Evolutionary conservation across 2,888 invertebrate genomes (phyloP).

Genomic region (Agrenia bidenticulata): DNA sequence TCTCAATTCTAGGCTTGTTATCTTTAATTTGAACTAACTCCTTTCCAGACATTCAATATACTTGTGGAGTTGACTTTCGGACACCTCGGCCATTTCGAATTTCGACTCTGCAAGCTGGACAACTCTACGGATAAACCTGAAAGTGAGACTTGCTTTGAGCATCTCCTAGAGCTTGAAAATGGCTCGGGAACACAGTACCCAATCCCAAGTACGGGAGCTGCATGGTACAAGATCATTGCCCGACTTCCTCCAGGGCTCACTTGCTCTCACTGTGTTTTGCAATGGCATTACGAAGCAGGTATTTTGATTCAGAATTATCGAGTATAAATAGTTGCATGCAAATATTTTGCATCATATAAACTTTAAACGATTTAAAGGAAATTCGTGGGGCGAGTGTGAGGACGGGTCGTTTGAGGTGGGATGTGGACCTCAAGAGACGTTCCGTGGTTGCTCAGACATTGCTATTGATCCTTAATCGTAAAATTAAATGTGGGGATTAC

Average conservation of each 20-base stretch:
- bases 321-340: neutral
- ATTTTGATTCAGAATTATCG: neutral
- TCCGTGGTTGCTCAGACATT: constrained; percentile 40
- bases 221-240: constrained; percentile 28
- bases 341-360: too few relatives aligned
- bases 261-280: constrained; percentile 42
- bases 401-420: constrained; percentile 30
- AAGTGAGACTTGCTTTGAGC: constrained; percentile 35
- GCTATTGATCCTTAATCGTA: constrained; percentile 21
- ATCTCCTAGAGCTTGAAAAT: constrained; percentile 28
- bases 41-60: constrained; percentile 9
- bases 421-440: constrained; percentile 38
- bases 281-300: constrained; percentile 47
- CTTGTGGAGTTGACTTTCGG: constrained; percentile 36
- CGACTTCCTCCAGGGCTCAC: constrained; percentile 34
- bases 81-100: constrained; percentile 40
- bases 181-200: constrained; percentile 31
- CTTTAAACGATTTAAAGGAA: too few relatives aligned
- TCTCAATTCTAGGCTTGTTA: too few relatives aligned
- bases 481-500: neutral
- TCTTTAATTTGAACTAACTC: too few relatives aligned
- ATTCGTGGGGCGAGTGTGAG: constrained; percentile 33
- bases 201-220: constrained; percentile 24
- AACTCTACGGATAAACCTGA: constrained; percentile 18
- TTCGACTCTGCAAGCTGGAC: constrained; percentile 34